phyloP scores from a whole-genome alignment of 2,888 invertebrate genomes.

The Amphipoea oculea region DNA sequence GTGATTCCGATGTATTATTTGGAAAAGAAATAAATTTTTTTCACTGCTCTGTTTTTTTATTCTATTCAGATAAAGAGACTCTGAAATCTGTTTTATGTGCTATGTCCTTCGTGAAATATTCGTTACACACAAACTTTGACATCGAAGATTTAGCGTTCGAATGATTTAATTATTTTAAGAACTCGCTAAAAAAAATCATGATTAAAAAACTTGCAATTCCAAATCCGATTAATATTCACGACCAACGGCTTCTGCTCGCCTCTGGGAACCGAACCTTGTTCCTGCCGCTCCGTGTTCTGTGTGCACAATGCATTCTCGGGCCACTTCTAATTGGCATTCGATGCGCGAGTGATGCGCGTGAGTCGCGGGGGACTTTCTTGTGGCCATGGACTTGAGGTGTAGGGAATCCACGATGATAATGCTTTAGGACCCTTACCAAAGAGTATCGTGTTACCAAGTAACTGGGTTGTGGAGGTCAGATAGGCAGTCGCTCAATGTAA shows the following conservation, averaged over 20 bases:
- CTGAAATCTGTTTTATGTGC: neutral
- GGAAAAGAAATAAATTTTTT: too few relatives aligned
- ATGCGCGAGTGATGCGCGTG: constrained; percentile 47
- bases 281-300: constrained; percentile 64
- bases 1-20: too few relatives aligned
- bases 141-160: neutral
- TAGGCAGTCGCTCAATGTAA: neutral
- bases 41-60: neutral
- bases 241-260: constrained; percentile 44
- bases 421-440: neutral
- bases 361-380: constrained; percentile 48
- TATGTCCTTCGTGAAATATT: neutral
- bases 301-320: constrained; percentile 65
- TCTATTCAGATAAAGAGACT: neutral
- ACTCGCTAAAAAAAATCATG: neutral
- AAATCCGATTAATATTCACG: constrained; percentile 57
- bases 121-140: too few relatives aligned
- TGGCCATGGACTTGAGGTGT: constrained; percentile 34
- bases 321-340: constrained; percentile 62
- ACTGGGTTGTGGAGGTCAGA: neutral
- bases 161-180: constrained; percentile 11
- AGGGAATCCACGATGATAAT: neutral
- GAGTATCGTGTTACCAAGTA: neutral
- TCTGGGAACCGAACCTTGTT: constrained; percentile 67
- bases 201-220: constrained; percentile 27